These are phyloP conservation scores for Drosophila azteca DNA, from an alignment of 1,140 invertebrate genomes.

Conservation along the genomic window DNA sequence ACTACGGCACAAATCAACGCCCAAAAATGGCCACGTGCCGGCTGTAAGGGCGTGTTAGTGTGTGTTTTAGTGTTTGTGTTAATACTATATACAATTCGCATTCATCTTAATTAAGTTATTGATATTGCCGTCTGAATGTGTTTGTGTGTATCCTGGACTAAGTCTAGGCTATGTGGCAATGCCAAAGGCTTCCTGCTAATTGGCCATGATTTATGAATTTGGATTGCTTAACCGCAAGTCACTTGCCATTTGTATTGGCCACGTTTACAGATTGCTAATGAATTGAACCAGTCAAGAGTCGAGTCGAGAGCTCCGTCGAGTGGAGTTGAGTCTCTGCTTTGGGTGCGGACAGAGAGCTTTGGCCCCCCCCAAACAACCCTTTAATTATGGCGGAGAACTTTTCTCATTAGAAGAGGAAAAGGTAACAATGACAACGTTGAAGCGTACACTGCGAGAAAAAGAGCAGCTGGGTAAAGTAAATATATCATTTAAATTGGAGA, in stretches of 20 bases:
- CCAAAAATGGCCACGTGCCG: conserved; percentile 39
- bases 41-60: conserved; percentile 13
- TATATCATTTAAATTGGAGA: too few relatives aligned
- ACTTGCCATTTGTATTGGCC: conserved; percentile 61
- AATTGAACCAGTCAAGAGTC: conserved; percentile 38
- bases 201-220: conserved; percentile 76
- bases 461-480: neutral
- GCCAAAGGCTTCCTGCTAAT: conserved; percentile 50
- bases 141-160: conserved; percentile 27
- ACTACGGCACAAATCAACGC: conserved; percentile 47
- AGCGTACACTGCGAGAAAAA: conserved; percentile 20
- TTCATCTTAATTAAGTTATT: conserved; percentile 83
- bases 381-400: conserved; percentile 64
- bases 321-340: neutral
- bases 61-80: conserved; percentile 18
- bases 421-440: conserved; percentile 41
- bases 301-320: neutral
- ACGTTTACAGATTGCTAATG: conserved; percentile 53
- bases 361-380: conserved; percentile 43
- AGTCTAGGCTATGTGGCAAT: conserved; percentile 27
- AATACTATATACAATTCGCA: conserved; percentile 71
- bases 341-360: too few relatives aligned
- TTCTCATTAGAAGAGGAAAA: conserved; percentile 55
- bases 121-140: conserved; percentile 62
- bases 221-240: conserved; percentile 74